Conservation (phyloP, 1,140 invertebrate species). For the Geopemphigus sp. region DNA sequence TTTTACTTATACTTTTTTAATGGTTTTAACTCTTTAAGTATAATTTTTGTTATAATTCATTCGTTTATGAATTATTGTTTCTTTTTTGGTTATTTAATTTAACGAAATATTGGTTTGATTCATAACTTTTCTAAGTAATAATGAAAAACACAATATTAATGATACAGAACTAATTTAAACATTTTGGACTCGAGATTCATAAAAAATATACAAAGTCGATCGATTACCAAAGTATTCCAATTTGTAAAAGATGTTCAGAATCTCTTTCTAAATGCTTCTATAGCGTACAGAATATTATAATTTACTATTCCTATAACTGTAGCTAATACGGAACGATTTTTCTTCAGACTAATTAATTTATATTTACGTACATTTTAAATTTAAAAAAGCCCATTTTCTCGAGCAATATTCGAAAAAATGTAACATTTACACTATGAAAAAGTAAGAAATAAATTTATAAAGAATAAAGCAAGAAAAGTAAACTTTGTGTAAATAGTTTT, state of each 20-base stretch:
- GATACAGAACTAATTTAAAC: background rate
- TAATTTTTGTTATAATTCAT: too few relatives aligned
- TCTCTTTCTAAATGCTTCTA: constrained; percentile 7
- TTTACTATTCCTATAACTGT: constrained; percentile 3
- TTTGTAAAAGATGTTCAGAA: constrained; percentile 14
- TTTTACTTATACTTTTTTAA: too few relatives aligned
- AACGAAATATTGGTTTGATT: constrained; percentile 6
- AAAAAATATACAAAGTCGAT: background rate
- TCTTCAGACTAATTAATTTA: background rate
- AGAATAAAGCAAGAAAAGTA: too few relatives aligned
- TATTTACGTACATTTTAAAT: constrained; percentile 1
- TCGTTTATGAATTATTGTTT: too few relatives aligned
- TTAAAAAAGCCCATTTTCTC: background rate
- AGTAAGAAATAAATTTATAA: too few relatives aligned
- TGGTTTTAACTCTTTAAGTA: too few relatives aligned
- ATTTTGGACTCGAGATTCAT: background rate
- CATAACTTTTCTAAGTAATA: background rate
- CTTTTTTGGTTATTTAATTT: background rate
- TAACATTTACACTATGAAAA: too few relatives aligned
- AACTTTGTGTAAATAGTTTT: too few relatives aligned
- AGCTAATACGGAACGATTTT: background rate
- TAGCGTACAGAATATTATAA: constrained; percentile 1
- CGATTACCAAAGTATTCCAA: background rate
- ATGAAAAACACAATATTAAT: constrained; percentile 1
- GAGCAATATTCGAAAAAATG: background rate